These are phyloP conservation scores for Chlorops oryzae DNA, from an alignment of 1,140 invertebrate species.

Conservation along the genomic window DNA sequence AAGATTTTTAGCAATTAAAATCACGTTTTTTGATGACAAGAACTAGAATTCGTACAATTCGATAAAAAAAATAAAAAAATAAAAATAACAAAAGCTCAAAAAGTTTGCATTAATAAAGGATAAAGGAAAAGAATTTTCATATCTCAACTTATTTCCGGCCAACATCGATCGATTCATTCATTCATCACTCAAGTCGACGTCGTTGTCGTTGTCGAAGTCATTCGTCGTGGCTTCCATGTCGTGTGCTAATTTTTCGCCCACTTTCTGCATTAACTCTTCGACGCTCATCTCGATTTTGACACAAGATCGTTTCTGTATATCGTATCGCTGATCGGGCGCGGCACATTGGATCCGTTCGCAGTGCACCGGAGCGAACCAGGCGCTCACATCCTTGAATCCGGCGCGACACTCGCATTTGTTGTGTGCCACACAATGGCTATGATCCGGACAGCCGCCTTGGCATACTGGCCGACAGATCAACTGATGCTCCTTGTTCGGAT, in stretches of 20 bases:
- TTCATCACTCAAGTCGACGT: not conserved
- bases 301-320: constrained; percentile 22
- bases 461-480: constrained; percentile 35
- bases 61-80: no score
- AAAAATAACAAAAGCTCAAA: no score
- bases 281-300: constrained; percentile 42
- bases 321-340: constrained; percentile 30
- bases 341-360: constrained; percentile 36
- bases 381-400: constrained; percentile 34
- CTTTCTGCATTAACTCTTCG: constrained; percentile 41
- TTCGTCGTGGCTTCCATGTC: constrained; percentile 23
- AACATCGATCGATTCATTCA: no score
- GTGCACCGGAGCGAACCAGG: constrained; percentile 31
- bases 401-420: constrained; percentile 34
- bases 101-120: no score
- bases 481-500: constrained; percentile 26
- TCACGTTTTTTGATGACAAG: no score
- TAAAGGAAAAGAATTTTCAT: no score
- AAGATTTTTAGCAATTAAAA: no score
- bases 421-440: constrained; percentile 33
- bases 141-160: no score
- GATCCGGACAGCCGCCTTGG: constrained; percentile 33
- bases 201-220: constrained; percentile 5
- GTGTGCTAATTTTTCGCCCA: constrained; percentile 29
- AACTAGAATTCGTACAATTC: no score